Base-by-base conservation (phyloP, 2,888 invertebrate genomes). In the Willowsia nigromaculata region DNA sequence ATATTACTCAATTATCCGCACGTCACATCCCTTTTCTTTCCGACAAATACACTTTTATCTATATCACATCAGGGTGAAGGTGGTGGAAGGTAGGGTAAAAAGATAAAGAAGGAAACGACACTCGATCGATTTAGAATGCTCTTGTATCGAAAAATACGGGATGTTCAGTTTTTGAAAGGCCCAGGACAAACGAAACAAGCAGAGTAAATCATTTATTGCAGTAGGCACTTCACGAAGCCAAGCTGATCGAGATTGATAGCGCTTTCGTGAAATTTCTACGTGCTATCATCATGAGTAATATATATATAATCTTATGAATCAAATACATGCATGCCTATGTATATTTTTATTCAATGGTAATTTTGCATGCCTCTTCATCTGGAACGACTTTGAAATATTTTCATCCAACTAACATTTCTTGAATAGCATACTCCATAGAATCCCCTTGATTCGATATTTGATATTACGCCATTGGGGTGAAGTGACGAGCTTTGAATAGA, bases 1-100 rank as follows among this genome's bases (percentile, higher is more conserved):
- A 33, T 33, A 15, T 37, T 68, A 18, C 27, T 37, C 68, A 68
- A 33, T 37, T 30, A 33, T 68, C 50, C n/a, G 13, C 30, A 37
- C 15, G 65, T n/a, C 33, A 33, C 15, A 33, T 65, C 30, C 37
- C 65, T 71, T 71, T 25, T 22, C 7, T 25, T 40, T 25, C 22
- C 40, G 40, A 59, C 37, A 80, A 59, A 50, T 50, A 11, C n/a
- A 15, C 30, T 33, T 37, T 11, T 33, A 43, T 43, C 5, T 22
- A 22, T n/a, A 65, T 27, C 33, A 37, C n/a, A n/a, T n/a, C n/a
- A 71, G 40, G 71, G 40, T 71, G 40, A 71, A 71, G 71, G 71
- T 40, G 71, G 40, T 40, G 40, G 71, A 71, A 71, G 40, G 22
- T 40, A 43, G 71, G 37, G 22, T 71, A 37, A 37, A 65, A 11